Base-by-base conservation (phyloP, 2,797 vertebrate species). In the Lithobates pipiens region DNA sequence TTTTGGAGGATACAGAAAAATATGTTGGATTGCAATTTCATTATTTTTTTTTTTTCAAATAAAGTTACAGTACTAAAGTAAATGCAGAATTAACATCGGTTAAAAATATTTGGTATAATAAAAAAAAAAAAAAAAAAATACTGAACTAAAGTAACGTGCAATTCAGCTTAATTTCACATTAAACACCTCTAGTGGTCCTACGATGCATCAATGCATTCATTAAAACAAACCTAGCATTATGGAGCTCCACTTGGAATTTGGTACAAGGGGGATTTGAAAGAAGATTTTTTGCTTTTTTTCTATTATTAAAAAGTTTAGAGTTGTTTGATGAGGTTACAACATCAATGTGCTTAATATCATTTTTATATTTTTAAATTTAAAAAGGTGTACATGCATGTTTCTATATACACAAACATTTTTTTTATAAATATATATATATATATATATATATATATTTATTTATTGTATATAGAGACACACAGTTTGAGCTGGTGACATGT, bases 241-340 rank as follows among this genome's bases (percentile, higher is more conserved):
- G 68, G 36, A 86, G 36, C 72, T 77, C 46, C 50, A 73, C 80
- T 42, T 46, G 16, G 15, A 61, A 23, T 57, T 34, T 42, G 63
- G 9, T 42, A 21, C 36, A 76, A 34, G 67, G 25, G 18, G 18
- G 39, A 73, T 50, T n/a, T 34, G 25, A 80, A 16, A 50, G 6
- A 3, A 44, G 3, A 76, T 67, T 25, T 67, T 67, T 67, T 29
- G n/a, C 5, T 27, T 11, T 89, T 87, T 92, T 91, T 91, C 89
- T 85, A 84, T 83, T 91, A 88, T 90, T 90, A 1, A 6, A 76
- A 89, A 87, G 89, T 89, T 89, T 89, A 32, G 90, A 76, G 44
- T 6, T 76, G 10, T 3, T 13, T 23, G 18, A 61, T 23, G 54
- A 61, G 54, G 18, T 5, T 8, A 61, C 54, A 74, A 32, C 34